Percentiles rank a stretch among this genome's conserved stretches.
These are phyloP conservation scores for Ophioderma brevispina DNA, from an alignment of 35 echinoderm and acorn worm species.

Conservation along the genomic window DNA sequence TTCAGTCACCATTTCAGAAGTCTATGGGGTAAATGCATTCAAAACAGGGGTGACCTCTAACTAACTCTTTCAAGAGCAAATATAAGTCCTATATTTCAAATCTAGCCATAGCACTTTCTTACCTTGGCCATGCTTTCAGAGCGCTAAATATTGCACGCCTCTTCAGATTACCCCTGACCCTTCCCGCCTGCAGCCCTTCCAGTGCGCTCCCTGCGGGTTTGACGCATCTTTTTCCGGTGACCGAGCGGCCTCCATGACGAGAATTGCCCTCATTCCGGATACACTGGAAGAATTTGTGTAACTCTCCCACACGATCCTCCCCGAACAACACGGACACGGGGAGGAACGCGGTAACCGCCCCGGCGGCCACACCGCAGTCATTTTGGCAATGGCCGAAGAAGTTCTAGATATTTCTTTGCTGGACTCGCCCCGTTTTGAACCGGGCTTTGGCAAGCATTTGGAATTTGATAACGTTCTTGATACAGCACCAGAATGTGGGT, in stretches of 20 bases:
- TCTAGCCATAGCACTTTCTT: not conserved
- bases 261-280: constrained; percentile 29
- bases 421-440: not conserved
- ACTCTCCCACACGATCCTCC: constrained; percentile 58
- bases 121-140: constrained; percentile 57
- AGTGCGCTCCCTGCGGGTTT: constrained; percentile 37
- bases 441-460: not conserved
- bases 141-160: constrained; percentile 77
- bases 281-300: constrained; percentile 7
- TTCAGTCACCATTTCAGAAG: not conserved
- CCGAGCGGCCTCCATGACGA: constrained; percentile 25
- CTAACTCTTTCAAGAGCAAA: not conserved
- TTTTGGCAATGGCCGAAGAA: constrained; percentile 22
- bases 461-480: not conserved
- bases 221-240: constrained; percentile 32
- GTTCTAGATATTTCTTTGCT: constrained; percentile 22
- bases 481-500: not conserved
- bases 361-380: constrained; percentile 18
- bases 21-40: not conserved
- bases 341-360: not conserved
- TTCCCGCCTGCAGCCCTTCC: constrained; percentile 36
- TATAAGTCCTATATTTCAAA: not conserved
- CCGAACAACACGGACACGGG: constrained; percentile 58
- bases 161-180: constrained; percentile 83
- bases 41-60: not conserved